Percentiles rank a stretch among this genome's conserved stretches.
Evolutionary conservation across 2,113 vertebrate species (phyloP).

Genomic region (Hydrochoerus hydrochaeris): DNA sequence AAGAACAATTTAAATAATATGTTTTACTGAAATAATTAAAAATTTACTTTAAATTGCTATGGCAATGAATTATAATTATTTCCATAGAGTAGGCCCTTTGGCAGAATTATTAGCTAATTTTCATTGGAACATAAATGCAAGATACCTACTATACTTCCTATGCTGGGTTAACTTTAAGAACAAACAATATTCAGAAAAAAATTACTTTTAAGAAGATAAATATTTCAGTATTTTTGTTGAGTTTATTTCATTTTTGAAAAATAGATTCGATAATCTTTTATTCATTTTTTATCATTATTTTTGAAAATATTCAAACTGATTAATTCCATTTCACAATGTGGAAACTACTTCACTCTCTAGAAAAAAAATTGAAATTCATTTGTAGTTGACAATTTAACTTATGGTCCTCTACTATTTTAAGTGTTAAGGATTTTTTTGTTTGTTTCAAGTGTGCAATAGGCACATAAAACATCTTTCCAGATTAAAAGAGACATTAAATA

Average conservation of each 20-base stretch:
- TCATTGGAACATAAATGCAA: background rate
- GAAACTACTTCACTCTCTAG: conserved; percentile 28
- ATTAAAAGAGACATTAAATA: conserved; percentile 39
- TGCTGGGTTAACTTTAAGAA: background rate
- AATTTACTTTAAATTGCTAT: conserved; percentile 35
- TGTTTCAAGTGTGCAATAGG: conserved; percentile 60
- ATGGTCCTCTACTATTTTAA: conserved; percentile 22
- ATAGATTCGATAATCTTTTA: background rate
- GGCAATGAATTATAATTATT: background rate
- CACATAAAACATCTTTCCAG: conserved; percentile 17
- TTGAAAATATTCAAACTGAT: background rate
- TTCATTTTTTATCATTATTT: conserved; percentile 2
- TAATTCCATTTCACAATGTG: background rate
- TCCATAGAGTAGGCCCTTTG: background rate
- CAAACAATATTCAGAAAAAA: background rate
- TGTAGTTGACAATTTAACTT: conserved; percentile 41
- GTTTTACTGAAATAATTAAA: background rate
- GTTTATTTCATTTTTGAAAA: conserved; percentile 28
- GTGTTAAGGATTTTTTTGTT: background rate
- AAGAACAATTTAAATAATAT: background rate
- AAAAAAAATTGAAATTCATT: conserved; percentile 60
- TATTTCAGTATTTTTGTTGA: background rate
- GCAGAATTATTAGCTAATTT: conserved; percentile 39
- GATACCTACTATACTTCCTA: conserved; percentile 11
- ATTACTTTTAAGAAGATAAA: conserved; percentile 17